Conservation (phyloP, 2,797 vertebrate species). For the Poecilia wingei region DNA sequence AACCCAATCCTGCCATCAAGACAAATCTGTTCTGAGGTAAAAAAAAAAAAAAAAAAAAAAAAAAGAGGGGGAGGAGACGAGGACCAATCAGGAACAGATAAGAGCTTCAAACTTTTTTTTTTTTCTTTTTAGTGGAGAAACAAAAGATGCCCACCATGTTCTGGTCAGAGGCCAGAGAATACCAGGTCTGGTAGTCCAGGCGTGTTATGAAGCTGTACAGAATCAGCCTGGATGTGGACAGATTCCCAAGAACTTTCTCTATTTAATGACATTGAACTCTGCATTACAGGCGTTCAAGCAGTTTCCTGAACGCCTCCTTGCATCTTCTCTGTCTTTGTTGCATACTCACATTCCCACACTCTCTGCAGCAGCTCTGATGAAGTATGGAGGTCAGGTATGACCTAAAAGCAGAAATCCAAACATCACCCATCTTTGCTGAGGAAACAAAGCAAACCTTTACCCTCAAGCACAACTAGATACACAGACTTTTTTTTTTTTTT, state of each 20-base stretch:
- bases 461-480: conserved; percentile 74
- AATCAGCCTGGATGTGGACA: conserved; percentile 24
- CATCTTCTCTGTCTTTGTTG: background rate
- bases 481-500: conserved; percentile 23
- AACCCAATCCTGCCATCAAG: conserved; percentile 88
- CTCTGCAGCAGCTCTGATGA: conserved; percentile 32
- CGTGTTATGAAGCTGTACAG: conserved; percentile 25
- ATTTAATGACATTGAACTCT: conserved; percentile 33
- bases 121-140: conserved; percentile 31
- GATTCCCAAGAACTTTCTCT: conserved; percentile 20
- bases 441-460: conserved; percentile 57
- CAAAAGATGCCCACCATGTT: conserved; percentile 28
- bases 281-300: conserved; percentile 5
- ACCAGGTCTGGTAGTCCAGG: conserved; percentile 40
- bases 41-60: too few species aligned
- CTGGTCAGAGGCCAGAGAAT: background rate
- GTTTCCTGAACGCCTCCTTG: background rate
- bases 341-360: conserved; percentile 48
- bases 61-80: conserved; percentile 23
- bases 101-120: conserved; percentile 38
- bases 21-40: conserved; percentile 92
- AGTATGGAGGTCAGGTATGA: conserved; percentile 61
- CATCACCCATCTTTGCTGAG: conserved; percentile 50
- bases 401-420: conserved; percentile 65
- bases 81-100: conserved; percentile 36